Percentiles rank a stretch among this genome's conserved stretches.
These are phyloP conservation scores for Ernsta delagoae DNA, from an alignment of 2,888 invertebrate species.

Conservation along the genomic window DNA sequence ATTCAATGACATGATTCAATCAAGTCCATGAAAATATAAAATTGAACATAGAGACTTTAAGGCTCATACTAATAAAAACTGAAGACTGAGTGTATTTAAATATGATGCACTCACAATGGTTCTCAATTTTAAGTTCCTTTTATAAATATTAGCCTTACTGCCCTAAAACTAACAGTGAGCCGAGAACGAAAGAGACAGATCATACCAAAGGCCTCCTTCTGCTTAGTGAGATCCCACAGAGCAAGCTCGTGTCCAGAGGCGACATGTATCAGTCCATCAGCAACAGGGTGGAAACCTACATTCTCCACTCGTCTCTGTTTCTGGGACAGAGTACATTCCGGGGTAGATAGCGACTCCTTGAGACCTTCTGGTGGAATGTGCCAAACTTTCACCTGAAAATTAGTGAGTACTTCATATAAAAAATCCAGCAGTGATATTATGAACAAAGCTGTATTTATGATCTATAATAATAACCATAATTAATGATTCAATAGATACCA, in stretches of 20 bases:
- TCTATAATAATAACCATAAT: too few relatives aligned
- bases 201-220: constrained; percentile 91
- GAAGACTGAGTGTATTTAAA: too few relatives aligned
- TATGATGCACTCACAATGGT: too few relatives aligned
- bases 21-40: too few relatives aligned
- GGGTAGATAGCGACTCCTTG: constrained; percentile 90
- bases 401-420: not conserved
- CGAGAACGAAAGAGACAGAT: not conserved
- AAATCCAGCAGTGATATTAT: not conserved
- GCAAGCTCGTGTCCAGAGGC: constrained; percentile 92
- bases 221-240: constrained; percentile 93
- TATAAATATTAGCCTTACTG: too few relatives aligned
- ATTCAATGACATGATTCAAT: too few relatives aligned
- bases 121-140: too few relatives aligned
- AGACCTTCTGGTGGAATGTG: constrained; percentile 93
- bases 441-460: too few relatives aligned
- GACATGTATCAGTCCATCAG: constrained; percentile 94
- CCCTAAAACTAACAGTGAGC: too few relatives aligned
- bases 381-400: constrained; percentile 92
- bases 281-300: constrained; percentile 95
- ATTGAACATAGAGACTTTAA: too few relatives aligned
- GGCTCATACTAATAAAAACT: too few relatives aligned
- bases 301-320: constrained; percentile 95
- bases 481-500: too few relatives aligned
- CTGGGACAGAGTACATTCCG: constrained; percentile 92